Percentiles rank a stretch among this genome's conserved stretches.
phyloP scores from a whole-genome alignment of 2,113 vertebrate species.

The Dendrocopos noguchii region DNA sequence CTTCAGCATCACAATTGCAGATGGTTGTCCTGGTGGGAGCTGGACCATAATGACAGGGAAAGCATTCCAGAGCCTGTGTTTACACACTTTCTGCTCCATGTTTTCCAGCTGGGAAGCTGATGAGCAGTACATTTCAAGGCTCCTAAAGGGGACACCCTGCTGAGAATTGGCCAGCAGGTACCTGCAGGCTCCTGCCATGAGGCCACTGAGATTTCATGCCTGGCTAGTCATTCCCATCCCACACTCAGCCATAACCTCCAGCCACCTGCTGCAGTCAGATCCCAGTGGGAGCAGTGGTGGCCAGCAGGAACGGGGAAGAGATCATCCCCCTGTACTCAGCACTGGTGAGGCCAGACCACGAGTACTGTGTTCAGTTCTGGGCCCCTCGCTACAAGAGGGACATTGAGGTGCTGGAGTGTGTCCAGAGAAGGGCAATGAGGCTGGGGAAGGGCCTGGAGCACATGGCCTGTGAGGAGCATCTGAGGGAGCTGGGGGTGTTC shows the following conservation, averaged over 20 bases:
- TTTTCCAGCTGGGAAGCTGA: background rate
- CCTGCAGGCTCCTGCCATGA: fast-evolving
- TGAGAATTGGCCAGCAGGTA: fast-evolving
- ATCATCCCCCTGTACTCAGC: too few species aligned
- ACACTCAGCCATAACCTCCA: fast-evolving
- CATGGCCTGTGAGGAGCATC: too few species aligned
- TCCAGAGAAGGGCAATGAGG: too few species aligned
- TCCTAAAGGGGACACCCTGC: background rate
- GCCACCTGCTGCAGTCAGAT: background rate
- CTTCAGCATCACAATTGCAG: background rate
- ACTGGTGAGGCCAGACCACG: too few species aligned
- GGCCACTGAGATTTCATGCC: background rate
- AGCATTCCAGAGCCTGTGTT: background rate
- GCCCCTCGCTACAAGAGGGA: too few species aligned
- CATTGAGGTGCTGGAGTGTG: too few species aligned
- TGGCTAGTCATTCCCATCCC: background rate
- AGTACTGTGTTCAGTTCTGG: too few species aligned
- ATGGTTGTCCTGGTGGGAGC: background rate
- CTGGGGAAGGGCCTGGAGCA: too few species aligned
- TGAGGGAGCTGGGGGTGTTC: too few species aligned
- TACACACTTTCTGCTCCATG: fast-evolving
- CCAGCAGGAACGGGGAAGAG: too few species aligned
- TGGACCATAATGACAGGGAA: fast-evolving
- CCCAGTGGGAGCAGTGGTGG: too few species aligned
- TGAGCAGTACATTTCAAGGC: background rate